Conservation (phyloP, 2,797 vertebrate species). For the Amblyopsis hoosieri region DNA sequence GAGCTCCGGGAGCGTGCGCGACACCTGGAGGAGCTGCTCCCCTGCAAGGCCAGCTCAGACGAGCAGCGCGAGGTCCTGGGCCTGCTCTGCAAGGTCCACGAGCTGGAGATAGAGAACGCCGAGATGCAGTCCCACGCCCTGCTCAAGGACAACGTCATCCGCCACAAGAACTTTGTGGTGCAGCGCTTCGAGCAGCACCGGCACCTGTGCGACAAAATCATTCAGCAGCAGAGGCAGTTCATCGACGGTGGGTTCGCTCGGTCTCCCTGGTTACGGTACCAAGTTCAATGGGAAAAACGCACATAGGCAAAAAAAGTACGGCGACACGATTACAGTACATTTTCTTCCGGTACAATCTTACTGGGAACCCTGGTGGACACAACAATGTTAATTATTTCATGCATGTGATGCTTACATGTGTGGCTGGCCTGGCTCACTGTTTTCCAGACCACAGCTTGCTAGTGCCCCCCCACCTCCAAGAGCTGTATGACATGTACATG, state of each 20-base stretch:
- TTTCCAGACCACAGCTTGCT: slow-evolving; percentile 83
- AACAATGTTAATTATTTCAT: background rate
- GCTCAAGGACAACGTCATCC: slow-evolving; percentile 86
- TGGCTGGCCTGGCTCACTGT: slow-evolving; percentile 6
- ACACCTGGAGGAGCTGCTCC: slow-evolving; percentile 83
- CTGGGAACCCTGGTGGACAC: background rate
- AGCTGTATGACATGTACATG: slow-evolving; percentile 85
- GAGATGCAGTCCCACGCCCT: slow-evolving; percentile 83
- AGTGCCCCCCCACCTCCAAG: slow-evolving; percentile 82
- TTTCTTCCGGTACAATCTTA: background rate
- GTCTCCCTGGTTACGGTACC: too few species aligned
- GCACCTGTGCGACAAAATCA: slow-evolving; percentile 87
- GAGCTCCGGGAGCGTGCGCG: slow-evolving; percentile 79
- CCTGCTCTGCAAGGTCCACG: slow-evolving; percentile 87
- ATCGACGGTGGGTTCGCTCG: slow-evolving; percentile 69
- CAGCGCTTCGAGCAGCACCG: slow-evolving; percentile 85
- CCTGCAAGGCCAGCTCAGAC: slow-evolving; percentile 78
- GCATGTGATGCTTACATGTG: slow-evolving; percentile 1
- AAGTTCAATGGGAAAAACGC: too few species aligned
- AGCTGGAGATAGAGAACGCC: slow-evolving; percentile 85
- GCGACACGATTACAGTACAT: too few species aligned
- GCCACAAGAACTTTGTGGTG: slow-evolving; percentile 82
- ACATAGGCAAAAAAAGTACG: too few species aligned
- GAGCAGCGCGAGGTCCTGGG: slow-evolving; percentile 86
- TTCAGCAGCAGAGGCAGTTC: slow-evolving; percentile 87